phyloP scores from a whole-genome alignment of 2,797 vertebrate genomes.

The Psittacula echo region DNA sequence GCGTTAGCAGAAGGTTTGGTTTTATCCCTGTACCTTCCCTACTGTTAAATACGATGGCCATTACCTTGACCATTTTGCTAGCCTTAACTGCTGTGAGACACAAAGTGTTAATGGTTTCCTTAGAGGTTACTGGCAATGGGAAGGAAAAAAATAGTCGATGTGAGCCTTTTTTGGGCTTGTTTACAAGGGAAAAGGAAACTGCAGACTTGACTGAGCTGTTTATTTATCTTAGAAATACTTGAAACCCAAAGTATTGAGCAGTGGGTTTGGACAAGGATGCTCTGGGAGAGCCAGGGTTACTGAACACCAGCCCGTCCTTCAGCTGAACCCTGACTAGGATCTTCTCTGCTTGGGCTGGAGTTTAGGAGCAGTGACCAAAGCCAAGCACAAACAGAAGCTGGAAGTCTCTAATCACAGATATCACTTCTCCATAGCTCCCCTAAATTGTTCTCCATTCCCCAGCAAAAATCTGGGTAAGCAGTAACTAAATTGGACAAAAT shows the following conservation, averaged over 20 bases:
- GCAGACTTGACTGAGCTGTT: not conserved
- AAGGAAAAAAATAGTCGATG: not conserved
- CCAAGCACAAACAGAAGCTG: not conserved
- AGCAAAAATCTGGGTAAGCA: conserved; percentile 23
- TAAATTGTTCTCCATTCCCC: conserved; percentile 39
- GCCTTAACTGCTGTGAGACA: not conserved
- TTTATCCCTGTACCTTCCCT: conserved; percentile 66
- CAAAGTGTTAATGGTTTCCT: conserved; percentile 51
- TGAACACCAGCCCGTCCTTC: not conserved
- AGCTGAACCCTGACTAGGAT: conserved; percentile 11
- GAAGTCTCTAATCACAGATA: conserved; percentile 10
- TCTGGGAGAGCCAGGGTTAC: not conserved
- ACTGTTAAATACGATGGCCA: conserved; percentile 62
- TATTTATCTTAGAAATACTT: conserved; percentile 34
- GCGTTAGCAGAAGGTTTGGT: conserved; percentile 69
- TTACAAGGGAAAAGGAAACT: conserved; percentile 36
- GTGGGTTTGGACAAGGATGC: not conserved
- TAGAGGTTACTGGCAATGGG: not conserved
- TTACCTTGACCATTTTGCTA: conserved; percentile 55
- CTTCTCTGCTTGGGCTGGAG: not conserved
- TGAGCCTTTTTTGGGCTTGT: not conserved
- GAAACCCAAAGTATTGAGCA: not conserved
- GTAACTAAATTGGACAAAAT: conserved; percentile 43
- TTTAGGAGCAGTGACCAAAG: conserved; percentile 14
- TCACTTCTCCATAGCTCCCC: not conserved